Percentiles rank a stretch among this genome's conserved stretches.
phyloP scores from a whole-genome alignment of 2,888 invertebrate genomes.

The Emmelina monodactyla region DNA sequence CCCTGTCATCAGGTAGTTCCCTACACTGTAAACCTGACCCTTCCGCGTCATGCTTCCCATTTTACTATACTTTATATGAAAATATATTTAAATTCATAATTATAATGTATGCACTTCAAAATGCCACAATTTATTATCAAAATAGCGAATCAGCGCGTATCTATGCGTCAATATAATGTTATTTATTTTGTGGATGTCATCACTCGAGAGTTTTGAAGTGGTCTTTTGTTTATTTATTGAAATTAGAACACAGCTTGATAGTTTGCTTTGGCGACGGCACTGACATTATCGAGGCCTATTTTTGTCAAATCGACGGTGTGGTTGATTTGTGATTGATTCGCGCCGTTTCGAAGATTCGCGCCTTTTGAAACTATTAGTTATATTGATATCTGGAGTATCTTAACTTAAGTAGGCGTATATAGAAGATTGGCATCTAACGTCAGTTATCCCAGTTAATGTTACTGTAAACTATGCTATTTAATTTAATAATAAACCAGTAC shows the following conservation, averaged over 20 bases:
- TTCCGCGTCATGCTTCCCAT: slow-evolving; percentile 37
- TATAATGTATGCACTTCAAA: slow-evolving; percentile 20
- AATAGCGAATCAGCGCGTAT: slow-evolving; percentile 16
- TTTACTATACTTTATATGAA: slow-evolving; percentile 27
- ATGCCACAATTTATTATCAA: slow-evolving; percentile 12
- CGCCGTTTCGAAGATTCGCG: too few relatives aligned
- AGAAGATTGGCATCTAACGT: too few relatives aligned
- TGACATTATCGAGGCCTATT: slow-evolving; percentile 43
- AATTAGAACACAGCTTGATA: slow-evolving; percentile 39
- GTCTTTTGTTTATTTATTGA: slow-evolving; percentile 46
- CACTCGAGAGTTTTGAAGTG: slow-evolving; percentile 27
- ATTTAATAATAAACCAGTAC: too few relatives aligned
- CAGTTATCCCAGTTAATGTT: too few relatives aligned
- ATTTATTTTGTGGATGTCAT: slow-evolving; percentile 41
- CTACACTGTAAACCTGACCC: slow-evolving; percentile 66
- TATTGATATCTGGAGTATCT: too few relatives aligned
- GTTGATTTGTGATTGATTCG: slow-evolving; percentile 13
- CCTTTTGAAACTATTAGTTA: too few relatives aligned
- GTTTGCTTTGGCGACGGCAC: slow-evolving; percentile 16
- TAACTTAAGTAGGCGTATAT: too few relatives aligned
- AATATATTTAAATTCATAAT: slow-evolving; percentile 41
- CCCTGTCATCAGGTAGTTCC: slow-evolving; percentile 76
- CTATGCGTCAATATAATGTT: slow-evolving; percentile 23
- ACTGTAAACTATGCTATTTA: too few relatives aligned
- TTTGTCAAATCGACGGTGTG: slow-evolving; percentile 26